Evolutionary conservation across 2,113 vertebrate species (phyloP), one percentile per base, ranked within the genome.

Genomic region (Pristiophorus japonicus): DNA sequence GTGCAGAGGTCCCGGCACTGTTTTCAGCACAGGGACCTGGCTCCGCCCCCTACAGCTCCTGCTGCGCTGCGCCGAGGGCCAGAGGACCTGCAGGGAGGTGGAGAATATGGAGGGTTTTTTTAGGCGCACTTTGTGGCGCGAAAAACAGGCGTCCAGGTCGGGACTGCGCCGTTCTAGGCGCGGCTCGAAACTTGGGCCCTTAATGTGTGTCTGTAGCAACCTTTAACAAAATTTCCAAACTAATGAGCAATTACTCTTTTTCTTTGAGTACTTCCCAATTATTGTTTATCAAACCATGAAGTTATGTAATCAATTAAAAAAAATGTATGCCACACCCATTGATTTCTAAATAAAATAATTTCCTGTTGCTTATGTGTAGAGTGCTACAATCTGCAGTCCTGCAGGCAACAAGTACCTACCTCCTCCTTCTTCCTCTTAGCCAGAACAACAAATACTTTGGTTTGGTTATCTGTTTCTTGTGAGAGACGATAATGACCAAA

Each of bases 381-480:
- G 16, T 45, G 38, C 6, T 81, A 20, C 38, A 55, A 34, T 30
- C 27, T 67, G 45, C 51, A 59, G 30, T 59, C 4, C 16, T n/a
- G 18, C 7, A 59, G 24, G 6, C n/a, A 1, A 34, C 24, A 12
- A 88, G 51, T 96, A 97, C 98, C 95, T 95, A 99, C 99, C 97
- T 99, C 99, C 96, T 99, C 99, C 96, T 98, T 99, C 96, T 98
- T 99, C 96, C 98, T 99, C 98, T 99, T 99, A 97, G 98, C 98
- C 97, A 99, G 98, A 95, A 99, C 98, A 97, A 98, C 98, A 98
- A 98, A 99, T 97, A 99, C 98, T 99, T 99, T 99, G 98, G 99
- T 99, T 98, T 99, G 98, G 98, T 99, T 99, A 98, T 99, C 99
- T 47, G 98, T 98, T 96, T 99, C 99, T 97, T 99, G 99, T 97